These are phyloP conservation scores for Girardinichthys multiradiatus DNA, from an alignment of 2,113 vertebrate genomes.

Conservation along the genomic window DNA sequence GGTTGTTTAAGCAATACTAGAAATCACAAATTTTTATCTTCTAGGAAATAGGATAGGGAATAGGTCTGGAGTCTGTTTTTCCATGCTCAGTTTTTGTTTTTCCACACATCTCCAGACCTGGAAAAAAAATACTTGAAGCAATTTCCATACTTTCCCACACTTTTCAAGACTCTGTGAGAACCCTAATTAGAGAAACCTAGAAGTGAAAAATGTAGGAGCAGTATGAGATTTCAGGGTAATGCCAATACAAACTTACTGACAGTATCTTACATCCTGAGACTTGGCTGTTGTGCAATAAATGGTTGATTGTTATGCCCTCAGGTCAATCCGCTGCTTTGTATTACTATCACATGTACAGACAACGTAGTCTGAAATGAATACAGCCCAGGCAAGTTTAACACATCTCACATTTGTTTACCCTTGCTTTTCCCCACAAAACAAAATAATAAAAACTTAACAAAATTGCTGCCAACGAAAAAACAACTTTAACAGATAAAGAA, in stretches of 20 bases:
- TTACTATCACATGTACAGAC: conserved; percentile 34
- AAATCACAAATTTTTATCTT: too few species aligned
- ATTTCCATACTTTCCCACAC: not conserved
- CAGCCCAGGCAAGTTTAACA: not conserved
- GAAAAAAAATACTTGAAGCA: too few species aligned
- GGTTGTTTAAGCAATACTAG: too few species aligned
- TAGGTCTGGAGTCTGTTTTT: too few species aligned
- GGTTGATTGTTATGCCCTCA: conserved; percentile 42
- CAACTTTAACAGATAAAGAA: too few species aligned
- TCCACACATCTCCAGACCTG: too few species aligned
- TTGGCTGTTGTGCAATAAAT: conserved; percentile 5
- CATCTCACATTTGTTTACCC: conserved; percentile 1
- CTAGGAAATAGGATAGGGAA: too few species aligned
- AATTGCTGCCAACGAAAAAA: not conserved
- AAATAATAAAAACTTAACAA: not conserved
- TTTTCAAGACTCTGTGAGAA: not conserved
- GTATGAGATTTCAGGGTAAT: not conserved
- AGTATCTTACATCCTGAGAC: not conserved
- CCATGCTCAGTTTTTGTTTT: too few species aligned
- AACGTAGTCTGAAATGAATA: conserved; percentile 18
- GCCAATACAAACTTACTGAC: not conserved
- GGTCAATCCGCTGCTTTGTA: conserved; percentile 44
- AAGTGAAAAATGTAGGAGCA: not conserved
- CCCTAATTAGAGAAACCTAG: not conserved
- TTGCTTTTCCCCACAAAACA: not conserved